phyloP scores from a whole-genome alignment of 2,797 vertebrate genomes.

The Cirrhinus molitorella region DNA sequence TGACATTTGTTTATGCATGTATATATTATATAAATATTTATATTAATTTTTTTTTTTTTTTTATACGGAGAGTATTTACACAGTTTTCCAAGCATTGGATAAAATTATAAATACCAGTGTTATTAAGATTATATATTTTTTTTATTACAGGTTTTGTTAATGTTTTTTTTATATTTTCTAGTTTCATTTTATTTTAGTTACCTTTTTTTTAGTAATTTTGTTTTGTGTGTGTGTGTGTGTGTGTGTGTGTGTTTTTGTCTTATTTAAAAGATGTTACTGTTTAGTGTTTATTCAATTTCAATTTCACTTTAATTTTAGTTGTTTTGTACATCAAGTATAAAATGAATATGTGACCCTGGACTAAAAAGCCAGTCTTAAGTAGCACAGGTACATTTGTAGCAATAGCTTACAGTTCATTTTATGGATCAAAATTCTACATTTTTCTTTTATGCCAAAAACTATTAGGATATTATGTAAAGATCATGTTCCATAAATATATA shows the following conservation, averaged over 20 bases:
- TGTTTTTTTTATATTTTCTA: no score
- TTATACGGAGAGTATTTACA: not conserved
- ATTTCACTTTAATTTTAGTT: not conserved
- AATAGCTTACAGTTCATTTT: no score
- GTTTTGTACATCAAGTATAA: not conserved
- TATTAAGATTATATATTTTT: not conserved
- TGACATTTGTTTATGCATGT: not conserved
- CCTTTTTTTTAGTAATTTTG: not conserved
- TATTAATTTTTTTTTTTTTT: not conserved
- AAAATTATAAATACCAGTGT: no score
- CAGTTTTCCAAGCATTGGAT: not conserved
- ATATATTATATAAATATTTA: not conserved
- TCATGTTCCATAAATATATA: no score
- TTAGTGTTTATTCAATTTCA: not conserved
- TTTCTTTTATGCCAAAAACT: no score
- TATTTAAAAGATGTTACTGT: not conserved
- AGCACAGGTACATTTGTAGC: no score
- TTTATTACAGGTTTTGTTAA: not conserved
- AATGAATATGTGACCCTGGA: no score
- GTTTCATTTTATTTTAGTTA: not conserved
- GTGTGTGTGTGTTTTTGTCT: no score
- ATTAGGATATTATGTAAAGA: no score
- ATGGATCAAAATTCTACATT: no score
- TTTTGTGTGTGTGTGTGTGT: no score
- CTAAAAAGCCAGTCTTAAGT: no score